phyloP scores from a whole-genome alignment of 2,888 invertebrate species.

The Sarcophaga carnaria region DNA sequence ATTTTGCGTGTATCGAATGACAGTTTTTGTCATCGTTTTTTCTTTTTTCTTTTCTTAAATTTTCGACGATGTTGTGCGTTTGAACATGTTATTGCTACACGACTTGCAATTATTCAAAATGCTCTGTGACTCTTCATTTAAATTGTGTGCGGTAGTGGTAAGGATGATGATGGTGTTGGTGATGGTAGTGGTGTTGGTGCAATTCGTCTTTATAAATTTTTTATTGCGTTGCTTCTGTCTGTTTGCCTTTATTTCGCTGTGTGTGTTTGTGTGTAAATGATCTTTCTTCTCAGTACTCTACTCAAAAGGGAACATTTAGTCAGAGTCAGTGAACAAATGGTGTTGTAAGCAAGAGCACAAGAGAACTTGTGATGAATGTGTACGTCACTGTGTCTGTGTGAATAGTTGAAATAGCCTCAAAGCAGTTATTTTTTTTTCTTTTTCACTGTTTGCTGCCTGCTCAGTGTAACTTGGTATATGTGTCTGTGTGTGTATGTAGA shows the following conservation, averaged over 20 bases:
- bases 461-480: too few species aligned
- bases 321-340: not conserved
- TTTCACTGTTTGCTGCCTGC: not conserved
- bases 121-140: not conserved
- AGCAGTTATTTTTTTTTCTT: not conserved
- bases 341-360: not conserved
- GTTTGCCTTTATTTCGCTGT: not conserved
- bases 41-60: too few species aligned
- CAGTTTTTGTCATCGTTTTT: too few species aligned
- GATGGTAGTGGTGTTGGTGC: not conserved
- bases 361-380: not conserved
- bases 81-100: not conserved
- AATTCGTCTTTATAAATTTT: not conserved
- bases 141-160: not conserved
- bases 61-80: not conserved
- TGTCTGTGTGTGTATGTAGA: too few species aligned
- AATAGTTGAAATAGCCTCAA: not conserved
- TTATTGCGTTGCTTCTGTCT: not conserved
- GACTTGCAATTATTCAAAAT: not conserved
- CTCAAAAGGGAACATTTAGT: not conserved
- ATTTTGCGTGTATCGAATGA: too few species aligned
- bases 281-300: not conserved
- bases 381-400: not conserved
- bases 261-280: not conserved
- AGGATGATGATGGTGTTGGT: too few species aligned